Base-by-base conservation (phyloP, 1,140 invertebrate genomes). In the Chelonus insularis region DNA sequence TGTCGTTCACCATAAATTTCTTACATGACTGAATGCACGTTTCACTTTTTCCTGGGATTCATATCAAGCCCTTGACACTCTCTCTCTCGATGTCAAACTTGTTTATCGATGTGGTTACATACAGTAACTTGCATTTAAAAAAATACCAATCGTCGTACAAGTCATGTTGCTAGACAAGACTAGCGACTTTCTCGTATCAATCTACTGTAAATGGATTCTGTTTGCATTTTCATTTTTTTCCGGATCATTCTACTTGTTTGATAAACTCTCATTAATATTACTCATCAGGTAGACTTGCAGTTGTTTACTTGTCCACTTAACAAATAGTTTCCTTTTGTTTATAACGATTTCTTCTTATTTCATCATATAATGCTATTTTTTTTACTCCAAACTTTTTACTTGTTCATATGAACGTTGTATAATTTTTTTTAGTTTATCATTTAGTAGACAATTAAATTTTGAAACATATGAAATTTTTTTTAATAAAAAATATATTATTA, bases 131-230 rank as follows among this genome's bases (percentile, higher is more conserved):
- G 8, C 41, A 4, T 18, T 16, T 16, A 57, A 48, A 57, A 48
- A 25, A 25, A 8, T 57, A 20, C 18, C 12, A 21, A 48, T 14
- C 20, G 41, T 47, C 43, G 56, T 43, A 57, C 56, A 48, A 43
- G 56, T 48, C 45, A 43, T 29, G 56, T 32, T 47, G 45, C 56
- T 14, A 57, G 41, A 34, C 56, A 48, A 57, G 41, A 43, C 25
- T 25, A 57, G 41, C 16, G 4, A 57, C 56, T 57, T 57, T 57
- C 56, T 45, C 56, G 14, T 4, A 34, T 47, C 12, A 16, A 21
- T 16, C 29, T 12, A 47, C 43, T 34, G 48, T 47, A 43, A 43
- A 43, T 25, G 41, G 4, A 32, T 45, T 57, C 36, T 21, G 25
- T 29, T 29, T 29, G 25, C 23, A 37, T 23, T 45, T 16, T 14